A percentile compares a stretch with the other conserved stretches of the same genome.
Evolutionary conservation across 2,113 vertebrate species (phyloP).

Genomic region (Sialia sialis): DNA sequence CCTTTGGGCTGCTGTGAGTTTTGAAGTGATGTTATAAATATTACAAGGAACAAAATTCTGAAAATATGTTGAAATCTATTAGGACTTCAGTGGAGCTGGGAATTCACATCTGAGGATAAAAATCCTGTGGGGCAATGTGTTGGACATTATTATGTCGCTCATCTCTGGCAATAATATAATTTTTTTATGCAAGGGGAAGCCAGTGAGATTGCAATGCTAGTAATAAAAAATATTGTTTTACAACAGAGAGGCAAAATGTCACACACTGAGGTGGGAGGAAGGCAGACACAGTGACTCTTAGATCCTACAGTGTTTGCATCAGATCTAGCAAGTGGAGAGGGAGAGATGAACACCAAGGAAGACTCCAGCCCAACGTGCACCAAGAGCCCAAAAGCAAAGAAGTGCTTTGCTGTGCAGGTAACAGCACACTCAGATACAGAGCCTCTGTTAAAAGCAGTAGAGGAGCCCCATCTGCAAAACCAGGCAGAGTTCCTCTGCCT

Average conservation of each 20-base stretch:
- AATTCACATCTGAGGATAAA: background rate
- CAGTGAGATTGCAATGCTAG: background rate
- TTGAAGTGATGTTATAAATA: background rate
- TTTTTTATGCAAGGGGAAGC: background rate
- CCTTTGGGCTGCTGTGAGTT: background rate
- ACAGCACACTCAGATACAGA: background rate
- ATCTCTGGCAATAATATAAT: background rate
- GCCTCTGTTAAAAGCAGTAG: background rate
- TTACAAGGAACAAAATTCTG: background rate
- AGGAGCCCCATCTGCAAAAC: background rate
- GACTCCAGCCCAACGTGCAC: background rate
- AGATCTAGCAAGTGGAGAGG: background rate
- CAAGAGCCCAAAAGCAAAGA: background rate
- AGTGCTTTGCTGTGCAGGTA: background rate
- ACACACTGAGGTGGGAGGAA: background rate
- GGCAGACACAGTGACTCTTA: background rate
- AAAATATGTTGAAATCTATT: background rate
- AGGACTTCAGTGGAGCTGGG: background rate
- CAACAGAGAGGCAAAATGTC: background rate
- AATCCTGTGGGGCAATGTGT: background rate
- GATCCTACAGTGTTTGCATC: background rate
- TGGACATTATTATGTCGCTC: background rate
- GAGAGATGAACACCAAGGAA: background rate
- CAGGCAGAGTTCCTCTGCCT: background rate
- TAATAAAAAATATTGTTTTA: background rate